Evolutionary conservation across 2,888 invertebrate genomes (phyloP).

Genomic region (Nycteola revayana): DNA sequence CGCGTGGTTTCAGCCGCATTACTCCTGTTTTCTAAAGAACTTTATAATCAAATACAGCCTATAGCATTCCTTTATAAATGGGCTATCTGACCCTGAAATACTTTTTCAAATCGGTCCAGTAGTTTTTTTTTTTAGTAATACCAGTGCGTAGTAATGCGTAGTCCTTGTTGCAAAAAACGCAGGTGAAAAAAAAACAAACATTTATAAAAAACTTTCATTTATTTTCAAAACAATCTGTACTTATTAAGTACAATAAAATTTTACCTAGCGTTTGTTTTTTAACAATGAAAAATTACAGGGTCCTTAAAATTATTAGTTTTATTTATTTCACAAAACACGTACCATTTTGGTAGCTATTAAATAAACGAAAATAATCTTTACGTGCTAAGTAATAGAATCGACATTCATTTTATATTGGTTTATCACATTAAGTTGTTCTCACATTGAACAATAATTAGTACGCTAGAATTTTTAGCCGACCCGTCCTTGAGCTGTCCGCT

Average conservation of each 20-base stretch:
- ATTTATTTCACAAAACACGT: conserved; percentile 34
- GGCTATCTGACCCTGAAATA: too few species aligned
- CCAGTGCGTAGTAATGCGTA: too few species aligned
- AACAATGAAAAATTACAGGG: conserved; percentile 64
- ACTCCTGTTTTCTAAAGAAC: too few species aligned
- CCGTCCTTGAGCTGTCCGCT: too few species aligned
- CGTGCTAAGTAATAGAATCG: conserved; percentile 17
- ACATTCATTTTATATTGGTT: conserved; percentile 23
- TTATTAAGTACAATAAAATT: conserved; percentile 63
- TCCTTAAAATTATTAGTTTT: conserved; percentile 32
- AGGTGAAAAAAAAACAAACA: conserved; percentile 13
- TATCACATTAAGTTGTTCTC: conserved; percentile 22
- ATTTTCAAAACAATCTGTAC: conserved; percentile 70
- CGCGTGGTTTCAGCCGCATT: too few species aligned
- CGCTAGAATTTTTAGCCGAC: too few species aligned
- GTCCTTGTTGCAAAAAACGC: neutral
- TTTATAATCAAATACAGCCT: too few species aligned
- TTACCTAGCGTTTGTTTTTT: conserved; percentile 56
- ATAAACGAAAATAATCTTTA: conserved; percentile 18
- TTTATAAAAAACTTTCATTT: conserved; percentile 51
- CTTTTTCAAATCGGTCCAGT: too few species aligned
- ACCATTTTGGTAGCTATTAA: conserved; percentile 26
- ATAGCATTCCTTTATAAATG: too few species aligned
- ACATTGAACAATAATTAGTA: too few species aligned
- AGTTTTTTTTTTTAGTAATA: too few species aligned